Conservation (phyloP, 1,140 invertebrate species). For the Spodoptera frugiperda region DNA sequence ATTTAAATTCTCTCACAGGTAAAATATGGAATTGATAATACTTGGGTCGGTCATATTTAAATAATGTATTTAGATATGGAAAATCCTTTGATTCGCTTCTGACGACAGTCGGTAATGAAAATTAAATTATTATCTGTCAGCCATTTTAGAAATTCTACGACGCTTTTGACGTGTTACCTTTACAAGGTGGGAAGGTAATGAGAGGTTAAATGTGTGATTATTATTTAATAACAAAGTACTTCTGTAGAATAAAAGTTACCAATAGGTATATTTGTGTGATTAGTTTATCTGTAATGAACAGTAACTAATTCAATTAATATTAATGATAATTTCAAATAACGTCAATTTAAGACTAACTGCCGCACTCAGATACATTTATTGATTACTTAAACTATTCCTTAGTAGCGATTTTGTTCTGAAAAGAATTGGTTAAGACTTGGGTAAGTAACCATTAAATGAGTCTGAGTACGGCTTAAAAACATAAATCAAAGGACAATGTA, state of each 20-base stretch:
- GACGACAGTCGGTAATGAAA: constrained; percentile 5
- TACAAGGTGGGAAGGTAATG: constrained; percentile 13
- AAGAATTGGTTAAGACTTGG: too few species aligned
- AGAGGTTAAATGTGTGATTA: not conserved
- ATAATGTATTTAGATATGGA: constrained; percentile 29
- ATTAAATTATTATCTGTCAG: constrained; percentile 43
- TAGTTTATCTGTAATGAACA: too few species aligned
- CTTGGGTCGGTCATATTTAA: constrained; percentile 28
- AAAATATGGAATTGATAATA: constrained; percentile 42
- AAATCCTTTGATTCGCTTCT: constrained; percentile 27
- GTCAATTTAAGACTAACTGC: too few species aligned
- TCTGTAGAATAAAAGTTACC: not conserved
- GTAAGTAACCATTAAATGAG: too few species aligned
- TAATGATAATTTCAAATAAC: too few species aligned
- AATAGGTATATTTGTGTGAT: too few species aligned
- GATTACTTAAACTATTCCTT: too few species aligned
- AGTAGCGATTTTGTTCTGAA: too few species aligned
- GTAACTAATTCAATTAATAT: too few species aligned
- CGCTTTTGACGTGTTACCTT: constrained; percentile 2
- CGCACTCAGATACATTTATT: too few species aligned
- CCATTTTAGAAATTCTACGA: not conserved
- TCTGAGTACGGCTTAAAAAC: too few species aligned
- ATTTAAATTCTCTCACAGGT: constrained; percentile 26
- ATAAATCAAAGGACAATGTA: too few species aligned
- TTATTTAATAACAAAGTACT: not conserved